These are phyloP conservation scores for Acanthopleura granulata DNA, from an alignment of 2,888 invertebrate genomes.

Conservation along the genomic window DNA sequence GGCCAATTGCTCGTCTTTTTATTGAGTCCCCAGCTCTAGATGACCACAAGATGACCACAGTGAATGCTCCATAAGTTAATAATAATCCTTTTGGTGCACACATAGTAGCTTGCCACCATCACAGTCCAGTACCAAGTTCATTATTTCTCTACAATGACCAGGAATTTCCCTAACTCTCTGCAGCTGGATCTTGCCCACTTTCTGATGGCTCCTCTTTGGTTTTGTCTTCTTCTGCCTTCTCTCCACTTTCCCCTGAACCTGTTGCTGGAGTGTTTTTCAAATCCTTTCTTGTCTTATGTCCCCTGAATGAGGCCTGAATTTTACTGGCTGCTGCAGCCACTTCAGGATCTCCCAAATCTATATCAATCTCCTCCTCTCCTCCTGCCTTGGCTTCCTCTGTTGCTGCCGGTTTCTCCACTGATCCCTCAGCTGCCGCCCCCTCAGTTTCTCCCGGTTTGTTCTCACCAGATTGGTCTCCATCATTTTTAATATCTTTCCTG, in stretches of 20 bases:
- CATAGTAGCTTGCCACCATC: too few species aligned
- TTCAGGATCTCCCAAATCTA: conserved; percentile 64
- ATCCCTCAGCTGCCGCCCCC: neutral
- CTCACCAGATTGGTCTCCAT: neutral
- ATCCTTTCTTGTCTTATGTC: conserved; percentile 52
- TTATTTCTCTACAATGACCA: neutral
- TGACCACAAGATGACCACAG: too few species aligned
- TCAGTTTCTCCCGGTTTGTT: neutral
- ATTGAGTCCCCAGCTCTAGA: too few species aligned
- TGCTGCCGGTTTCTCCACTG: neutral
- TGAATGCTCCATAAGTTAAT: too few species aligned
- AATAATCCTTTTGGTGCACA: too few species aligned
- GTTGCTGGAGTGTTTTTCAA: conserved; percentile 26
- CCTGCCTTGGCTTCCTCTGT: neutral
- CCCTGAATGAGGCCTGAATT: conserved; percentile 64
- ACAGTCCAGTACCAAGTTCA: too few species aligned
- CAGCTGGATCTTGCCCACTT: neutral
- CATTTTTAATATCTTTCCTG: conserved; percentile 46
- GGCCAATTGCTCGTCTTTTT: too few species aligned
- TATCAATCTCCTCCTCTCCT: conserved; percentile 56
- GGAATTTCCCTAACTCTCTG: neutral
- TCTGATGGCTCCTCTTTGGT: neutral
- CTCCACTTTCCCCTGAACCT: neutral
- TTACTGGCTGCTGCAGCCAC: conserved; percentile 61
- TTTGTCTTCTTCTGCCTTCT: neutral